Evolutionary conservation across 2,888 invertebrate genomes (phyloP).

Genomic region (Nematopogon swammerdamellus): DNA sequence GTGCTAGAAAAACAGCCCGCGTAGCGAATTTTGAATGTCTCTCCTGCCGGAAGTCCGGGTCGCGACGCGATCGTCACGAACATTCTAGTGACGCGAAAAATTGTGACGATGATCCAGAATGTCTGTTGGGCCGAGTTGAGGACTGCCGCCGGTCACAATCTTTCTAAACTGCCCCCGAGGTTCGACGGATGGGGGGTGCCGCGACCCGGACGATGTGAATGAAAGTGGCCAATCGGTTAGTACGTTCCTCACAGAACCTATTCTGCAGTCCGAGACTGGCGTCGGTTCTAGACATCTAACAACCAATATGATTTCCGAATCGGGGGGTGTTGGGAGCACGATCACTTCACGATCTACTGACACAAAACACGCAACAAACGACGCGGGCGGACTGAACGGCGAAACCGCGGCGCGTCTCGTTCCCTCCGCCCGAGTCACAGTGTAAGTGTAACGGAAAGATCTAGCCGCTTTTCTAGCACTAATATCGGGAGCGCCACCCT

Average conservation of each 20-base stretch:
- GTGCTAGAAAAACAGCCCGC: constrained; percentile 71
- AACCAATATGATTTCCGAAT: constrained; percentile 53
- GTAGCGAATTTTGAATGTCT: constrained; percentile 48
- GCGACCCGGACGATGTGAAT: constrained; percentile 17
- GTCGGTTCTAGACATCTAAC: constrained; percentile 51
- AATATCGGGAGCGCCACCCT: constrained; percentile 29
- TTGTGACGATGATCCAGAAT: too few relatives aligned
- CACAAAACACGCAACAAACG: constrained; percentile 42
- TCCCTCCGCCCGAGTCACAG: background rate
- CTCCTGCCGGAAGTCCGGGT: constrained; percentile 15
- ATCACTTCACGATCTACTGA: constrained; percentile 53
- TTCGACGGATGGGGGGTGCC: too few relatives aligned
- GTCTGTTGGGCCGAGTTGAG: too few relatives aligned
- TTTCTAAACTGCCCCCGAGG: too few relatives aligned
- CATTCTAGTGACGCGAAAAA: constrained; percentile 8
- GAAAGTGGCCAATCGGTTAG: constrained; percentile 53
- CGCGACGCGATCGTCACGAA: background rate
- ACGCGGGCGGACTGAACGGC: constrained; percentile 23
- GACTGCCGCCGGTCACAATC: too few relatives aligned
- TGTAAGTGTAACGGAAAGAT: background rate
- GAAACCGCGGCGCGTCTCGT: constrained; percentile 16
- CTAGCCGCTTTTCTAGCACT: constrained; percentile 54
- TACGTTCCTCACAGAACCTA: constrained; percentile 55
- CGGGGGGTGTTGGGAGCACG: constrained; percentile 44
- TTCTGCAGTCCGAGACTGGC: constrained; percentile 45